Evolutionary conservation across 2,888 invertebrate genomes (phyloP).

Genomic region (Dorcus parallelipipedus): DNA sequence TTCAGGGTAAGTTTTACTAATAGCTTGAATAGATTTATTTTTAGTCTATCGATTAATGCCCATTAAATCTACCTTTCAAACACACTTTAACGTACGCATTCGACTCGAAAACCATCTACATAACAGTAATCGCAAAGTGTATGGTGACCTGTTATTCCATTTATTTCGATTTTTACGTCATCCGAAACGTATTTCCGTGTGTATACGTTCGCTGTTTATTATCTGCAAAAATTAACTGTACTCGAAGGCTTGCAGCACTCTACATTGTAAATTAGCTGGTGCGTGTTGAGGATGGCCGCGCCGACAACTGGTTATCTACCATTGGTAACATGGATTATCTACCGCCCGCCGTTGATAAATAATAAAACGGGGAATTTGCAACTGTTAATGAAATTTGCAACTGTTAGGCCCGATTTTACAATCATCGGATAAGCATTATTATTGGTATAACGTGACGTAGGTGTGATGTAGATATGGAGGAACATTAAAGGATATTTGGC

Average conservation of each 20-base stretch:
- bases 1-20: too few species aligned
- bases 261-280: too few species aligned
- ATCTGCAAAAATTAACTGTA: conserved; percentile 1
- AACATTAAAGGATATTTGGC: too few species aligned
- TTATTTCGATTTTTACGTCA: not conserved
- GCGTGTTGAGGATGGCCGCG: too few species aligned
- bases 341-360: not conserved
- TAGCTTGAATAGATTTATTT: too few species aligned
- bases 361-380: not conserved
- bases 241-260: not conserved
- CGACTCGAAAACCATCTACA: not conserved
- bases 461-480: too few species aligned
- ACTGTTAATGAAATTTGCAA: not conserved
- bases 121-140: not conserved
- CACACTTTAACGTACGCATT: too few species aligned
- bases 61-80: too few species aligned
- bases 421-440: too few species aligned
- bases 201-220: not conserved
- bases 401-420: too few species aligned
- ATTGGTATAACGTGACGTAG: too few species aligned
- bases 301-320: not conserved
- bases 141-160: conserved; percentile 1
- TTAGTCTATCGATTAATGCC: too few species aligned
- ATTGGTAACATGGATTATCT: not conserved
- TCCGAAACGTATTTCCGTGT: not conserved